A percentile compares a stretch with the other conserved stretches of the same genome.
Evolutionary conservation across 2,113 vertebrate species (phyloP).

Genomic region (Ptilonorhynchus violaceus): DNA sequence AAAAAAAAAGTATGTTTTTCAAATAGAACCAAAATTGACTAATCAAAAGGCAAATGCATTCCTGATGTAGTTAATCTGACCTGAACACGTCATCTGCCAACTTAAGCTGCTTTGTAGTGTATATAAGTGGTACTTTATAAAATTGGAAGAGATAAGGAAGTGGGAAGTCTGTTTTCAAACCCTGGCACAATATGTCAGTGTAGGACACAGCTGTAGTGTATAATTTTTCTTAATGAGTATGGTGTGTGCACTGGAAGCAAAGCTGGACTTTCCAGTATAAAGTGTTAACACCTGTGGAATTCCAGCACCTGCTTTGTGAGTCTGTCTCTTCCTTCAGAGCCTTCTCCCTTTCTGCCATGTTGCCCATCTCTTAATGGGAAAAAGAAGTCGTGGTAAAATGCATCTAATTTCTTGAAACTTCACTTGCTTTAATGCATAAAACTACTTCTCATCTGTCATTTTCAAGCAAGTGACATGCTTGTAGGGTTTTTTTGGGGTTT

Average conservation of each 20-base stretch:
- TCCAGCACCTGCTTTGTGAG: background rate
- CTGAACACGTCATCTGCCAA: background rate
- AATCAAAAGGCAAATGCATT: background rate
- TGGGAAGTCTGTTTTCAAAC: background rate
- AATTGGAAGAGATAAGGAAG: background rate
- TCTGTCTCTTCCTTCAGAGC: background rate
- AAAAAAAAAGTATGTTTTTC: background rate
- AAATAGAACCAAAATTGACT: background rate
- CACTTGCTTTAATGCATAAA: background rate
- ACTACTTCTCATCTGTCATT: background rate
- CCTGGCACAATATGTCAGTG: background rate
- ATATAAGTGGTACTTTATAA: background rate
- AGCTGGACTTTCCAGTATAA: background rate
- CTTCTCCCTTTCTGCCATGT: background rate
- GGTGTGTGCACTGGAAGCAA: background rate
- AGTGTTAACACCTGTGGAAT: background rate
- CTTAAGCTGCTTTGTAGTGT: background rate
- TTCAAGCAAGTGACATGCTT: background rate
- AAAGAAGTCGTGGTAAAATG: background rate
- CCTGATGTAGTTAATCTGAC: background rate
- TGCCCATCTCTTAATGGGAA: background rate
- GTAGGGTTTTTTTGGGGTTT: background rate
- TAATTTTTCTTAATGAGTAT: background rate
- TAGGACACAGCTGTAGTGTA: background rate
- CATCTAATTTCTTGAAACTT: background rate